Conservation (phyloP, 1,140 invertebrate species). For the Lasioglossum baleicum region DNA sequence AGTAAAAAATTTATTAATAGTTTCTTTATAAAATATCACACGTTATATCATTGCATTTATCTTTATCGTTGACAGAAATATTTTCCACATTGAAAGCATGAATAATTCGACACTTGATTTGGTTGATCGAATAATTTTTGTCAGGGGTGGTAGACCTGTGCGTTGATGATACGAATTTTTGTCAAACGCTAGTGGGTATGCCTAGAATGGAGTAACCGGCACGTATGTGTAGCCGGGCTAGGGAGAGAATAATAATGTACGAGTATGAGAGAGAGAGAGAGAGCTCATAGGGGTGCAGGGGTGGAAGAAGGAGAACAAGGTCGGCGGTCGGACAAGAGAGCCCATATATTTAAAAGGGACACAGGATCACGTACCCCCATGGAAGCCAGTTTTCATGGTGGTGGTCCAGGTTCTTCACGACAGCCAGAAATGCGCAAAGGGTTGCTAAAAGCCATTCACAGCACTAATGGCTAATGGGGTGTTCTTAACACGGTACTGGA, state of each 20-base stretch:
- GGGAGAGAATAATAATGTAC: constrained; percentile 9
- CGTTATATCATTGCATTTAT: too few relatives aligned
- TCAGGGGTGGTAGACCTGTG: too few relatives aligned
- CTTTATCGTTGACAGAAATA: too few relatives aligned
- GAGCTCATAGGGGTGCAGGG: neutral
- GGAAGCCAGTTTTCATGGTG: constrained; percentile 55
- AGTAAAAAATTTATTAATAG: too few relatives aligned
- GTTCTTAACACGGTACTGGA: constrained; percentile 45
- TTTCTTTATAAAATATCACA: too few relatives aligned
- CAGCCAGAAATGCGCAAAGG: constrained; percentile 64
- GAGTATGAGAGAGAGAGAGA: neutral
- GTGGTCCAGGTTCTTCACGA: constrained; percentile 56
- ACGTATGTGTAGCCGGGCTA: neutral
- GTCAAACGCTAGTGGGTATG: neutral
- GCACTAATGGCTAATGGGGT: constrained; percentile 66
- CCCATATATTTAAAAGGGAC: constrained; percentile 47
- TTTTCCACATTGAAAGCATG: too few relatives aligned
- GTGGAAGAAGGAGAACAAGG: constrained; percentile 20
- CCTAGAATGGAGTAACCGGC: neutral
- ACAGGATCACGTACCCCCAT: constrained; percentile 36
- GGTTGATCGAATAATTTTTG: neutral
- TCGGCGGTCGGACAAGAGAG: constrained; percentile 20
- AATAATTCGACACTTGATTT: too few relatives aligned
- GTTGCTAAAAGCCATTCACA: constrained; percentile 71
- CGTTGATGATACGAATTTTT: neutral